Evolutionary conservation across 2,888 invertebrate genomes (phyloP), one percentile per base, ranked within the genome.

Genomic region (Rhimphoctona megacephalus): DNA sequence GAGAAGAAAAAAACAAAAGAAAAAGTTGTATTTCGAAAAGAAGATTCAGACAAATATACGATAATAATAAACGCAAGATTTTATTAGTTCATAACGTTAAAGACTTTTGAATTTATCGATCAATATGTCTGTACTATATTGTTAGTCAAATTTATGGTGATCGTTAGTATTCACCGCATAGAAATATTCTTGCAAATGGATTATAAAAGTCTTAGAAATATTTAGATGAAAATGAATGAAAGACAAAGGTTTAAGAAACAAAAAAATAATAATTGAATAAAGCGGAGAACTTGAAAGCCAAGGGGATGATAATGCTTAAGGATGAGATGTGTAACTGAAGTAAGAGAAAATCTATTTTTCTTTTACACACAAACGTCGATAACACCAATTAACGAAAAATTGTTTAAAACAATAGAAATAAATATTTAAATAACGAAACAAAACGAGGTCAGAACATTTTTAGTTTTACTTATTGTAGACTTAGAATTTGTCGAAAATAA

Each of bases 91-190:
- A 66, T 81, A 77, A 81, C 43, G 85, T 85, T 81, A 77, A 85
- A 85, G 85, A 85, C 81, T 81, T 85, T 85, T 81, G 85, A 85
- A 85, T 85, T 85, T 85, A 85, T 85, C 85, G 81, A 61, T 85
- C 85, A 85, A 81, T 85, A 85, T 85, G 81, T 85, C 81, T 54
- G 54, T 77, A 81, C 66, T 77, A 85, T 85, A 81, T 85, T 81
- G 77, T 81, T 85, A 85, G 85, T 81, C 81, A 85, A 81, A 85
- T 85, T 85, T 85, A 81, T 85, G 81, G 81, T 81, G 85, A 85
- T 66, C 81, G 72, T 81, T 81, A 85, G 81, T 70, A 22, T 46
- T 77, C 85, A 81, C 81, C 66, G 76, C 46, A 85, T 77, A 85
- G 80, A 81, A 76, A 81, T 85, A 85, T 85, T 85, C 85, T 85